Evolutionary conservation across 1,140 invertebrate species (phyloP), one percentile per base, ranked within the genome.

Genomic region (Hetaerina americana): DNA sequence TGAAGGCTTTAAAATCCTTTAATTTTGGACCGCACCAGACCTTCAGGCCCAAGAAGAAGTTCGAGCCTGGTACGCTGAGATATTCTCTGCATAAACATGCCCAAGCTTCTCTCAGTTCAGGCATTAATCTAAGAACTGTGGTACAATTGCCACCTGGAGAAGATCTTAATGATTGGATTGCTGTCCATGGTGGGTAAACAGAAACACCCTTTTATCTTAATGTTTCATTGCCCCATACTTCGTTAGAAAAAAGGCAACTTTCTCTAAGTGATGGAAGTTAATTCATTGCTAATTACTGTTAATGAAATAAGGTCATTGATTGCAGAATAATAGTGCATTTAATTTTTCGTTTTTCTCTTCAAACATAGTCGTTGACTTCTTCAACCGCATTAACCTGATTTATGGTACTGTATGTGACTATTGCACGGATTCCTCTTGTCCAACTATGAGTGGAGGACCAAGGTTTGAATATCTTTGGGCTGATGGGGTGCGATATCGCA

Each of bases 331-430:
- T n/a, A n/a, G n/a, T n/a, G n/a, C n/a, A n/a, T n/a, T n/a, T n/a
- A n/a, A n/a, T n/a, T n/a, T n/a, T n/a, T n/a, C n/a, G n/a, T n/a
- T n/a, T n/a, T n/a, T n/a, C n/a, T n/a, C n/a, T n/a, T n/a, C n/a
- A n/a, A n/a, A n/a, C n/a, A 57, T 80, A 96, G 94, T 96, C 76
- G 95, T 97, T 5, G 95, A 97, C 78, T 97, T 97, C 80, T 97
- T 97, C 81, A 97, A 97, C 81, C 87, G 95, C 77, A 95, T 97
- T 75, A 97, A 97, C 82, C 81, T 97, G 15, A 92, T 97, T 76
- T 94, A 93, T 81, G 95, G 95, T 8, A 95, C 93, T 15, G 88
- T 97, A 27, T 90, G 87, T 69, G 95, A 96, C 78, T 92, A 88
- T 79, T 97, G 95, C 78, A 93, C 91, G 66, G 89, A 90, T 76